phyloP scores from a whole-genome alignment of 2,113 vertebrate genomes.

The Muntiacus muntjak region DNA sequence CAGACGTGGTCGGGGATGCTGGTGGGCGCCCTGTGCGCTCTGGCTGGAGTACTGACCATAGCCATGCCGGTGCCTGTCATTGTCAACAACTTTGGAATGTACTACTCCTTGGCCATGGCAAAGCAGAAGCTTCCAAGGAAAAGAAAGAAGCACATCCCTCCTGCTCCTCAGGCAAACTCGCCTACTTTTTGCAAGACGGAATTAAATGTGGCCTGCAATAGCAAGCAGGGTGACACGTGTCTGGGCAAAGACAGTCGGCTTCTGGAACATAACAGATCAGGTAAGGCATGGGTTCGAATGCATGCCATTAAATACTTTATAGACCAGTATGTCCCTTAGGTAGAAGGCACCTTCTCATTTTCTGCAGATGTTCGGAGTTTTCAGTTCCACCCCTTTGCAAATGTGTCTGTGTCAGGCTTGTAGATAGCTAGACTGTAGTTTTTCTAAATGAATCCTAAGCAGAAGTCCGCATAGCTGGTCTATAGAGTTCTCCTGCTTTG shows the following conservation, averaged over 20 bases:
- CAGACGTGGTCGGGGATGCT: conserved; percentile 98
- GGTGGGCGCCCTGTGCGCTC: conserved; percentile 94
- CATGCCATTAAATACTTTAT: conserved; percentile 75
- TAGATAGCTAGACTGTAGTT: conserved; percentile 68
- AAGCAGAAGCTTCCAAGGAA: conserved; percentile 98
- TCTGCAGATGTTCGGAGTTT: conserved; percentile 67
- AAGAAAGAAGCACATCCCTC: conserved; percentile 97
- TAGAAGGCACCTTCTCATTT: conserved; percentile 71
- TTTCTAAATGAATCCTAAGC: conserved; percentile 52
- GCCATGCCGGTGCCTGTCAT: conserved; percentile 99
- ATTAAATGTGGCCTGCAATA: conserved; percentile 93
- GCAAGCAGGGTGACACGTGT: conserved; percentile 90
- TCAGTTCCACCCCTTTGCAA: conserved; percentile 64
- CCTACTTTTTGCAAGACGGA: conserved; percentile 95
- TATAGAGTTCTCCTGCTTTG: conserved; percentile 79
- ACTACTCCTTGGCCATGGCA: conserved; percentile 99
- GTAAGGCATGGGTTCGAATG: conserved; percentile 84
- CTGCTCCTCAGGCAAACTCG: conserved; percentile 89
- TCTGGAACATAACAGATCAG: conserved; percentile 93
- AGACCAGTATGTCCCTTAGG: conserved; percentile 75
- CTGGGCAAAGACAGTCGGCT: conserved; percentile 88
- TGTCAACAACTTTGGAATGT: conserved; percentile 99
- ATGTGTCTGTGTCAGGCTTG: conserved; percentile 72
- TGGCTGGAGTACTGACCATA: conserved; percentile 96
- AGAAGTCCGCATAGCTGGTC: conserved; percentile 78